phyloP scores from a whole-genome alignment of 2,113 vertebrate genomes.

The Amphilophus citrinellus region DNA sequence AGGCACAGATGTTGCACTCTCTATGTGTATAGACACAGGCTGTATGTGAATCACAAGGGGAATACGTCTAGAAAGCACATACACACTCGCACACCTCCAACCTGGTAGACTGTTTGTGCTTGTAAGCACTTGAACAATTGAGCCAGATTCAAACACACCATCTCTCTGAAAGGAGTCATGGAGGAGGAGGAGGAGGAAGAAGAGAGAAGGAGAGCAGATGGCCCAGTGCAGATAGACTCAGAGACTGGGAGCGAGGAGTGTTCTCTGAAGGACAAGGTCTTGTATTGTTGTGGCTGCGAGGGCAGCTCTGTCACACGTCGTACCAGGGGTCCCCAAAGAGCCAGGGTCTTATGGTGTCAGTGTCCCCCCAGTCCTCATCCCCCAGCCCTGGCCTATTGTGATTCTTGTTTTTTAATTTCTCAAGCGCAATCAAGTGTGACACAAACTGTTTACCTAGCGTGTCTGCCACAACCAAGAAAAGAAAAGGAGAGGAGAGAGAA shows the following conservation, averaged over 20 bases:
- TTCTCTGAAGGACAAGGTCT: conserved; percentile 89
- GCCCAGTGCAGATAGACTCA: conserved; percentile 95
- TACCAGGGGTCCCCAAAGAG: conserved; percentile 90
- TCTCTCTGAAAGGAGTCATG: conserved; percentile 81
- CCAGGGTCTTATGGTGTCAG: conserved; percentile 79
- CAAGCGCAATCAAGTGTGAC: conserved; percentile 86
- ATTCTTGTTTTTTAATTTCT: conserved; percentile 85
- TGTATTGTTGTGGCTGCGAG: conserved; percentile 89
- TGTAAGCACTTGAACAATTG: conserved; percentile 88
- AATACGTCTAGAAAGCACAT: conserved; percentile 47
- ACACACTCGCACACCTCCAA: conserved; percentile 70
- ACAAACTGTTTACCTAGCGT: conserved; percentile 84
- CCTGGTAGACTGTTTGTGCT: conserved; percentile 87
- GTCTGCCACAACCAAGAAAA: conserved; percentile 79
- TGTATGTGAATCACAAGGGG: conserved; percentile 52
- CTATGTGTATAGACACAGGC: conserved; percentile 43
- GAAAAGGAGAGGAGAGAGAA: conserved; percentile 54
- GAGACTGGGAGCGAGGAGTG: conserved; percentile 88
- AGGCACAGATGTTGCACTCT: conserved; percentile 60
- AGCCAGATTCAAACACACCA: conserved; percentile 87
- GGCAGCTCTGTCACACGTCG: conserved; percentile 89
- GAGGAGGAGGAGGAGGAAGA: conserved; percentile 80
- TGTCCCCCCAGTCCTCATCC: conserved; percentile 71
- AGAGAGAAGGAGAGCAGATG: conserved; percentile 93
- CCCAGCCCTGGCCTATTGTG: conserved; percentile 78